Evolutionary conservation across 2,888 invertebrate species (phyloP).

Genomic region (Embidobia sp.): DNA sequence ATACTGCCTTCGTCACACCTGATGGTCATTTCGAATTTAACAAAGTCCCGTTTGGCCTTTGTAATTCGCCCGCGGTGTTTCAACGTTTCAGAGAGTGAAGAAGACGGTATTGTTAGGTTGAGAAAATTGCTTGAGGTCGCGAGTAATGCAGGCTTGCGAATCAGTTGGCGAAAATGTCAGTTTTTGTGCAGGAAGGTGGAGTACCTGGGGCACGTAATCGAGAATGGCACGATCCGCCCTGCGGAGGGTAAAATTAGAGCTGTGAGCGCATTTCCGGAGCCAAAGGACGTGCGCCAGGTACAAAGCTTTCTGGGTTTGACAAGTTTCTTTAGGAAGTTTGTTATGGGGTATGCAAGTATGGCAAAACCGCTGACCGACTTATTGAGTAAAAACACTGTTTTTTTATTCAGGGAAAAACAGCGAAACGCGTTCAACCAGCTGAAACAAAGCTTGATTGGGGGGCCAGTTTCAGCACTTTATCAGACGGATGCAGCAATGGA

Average conservation of each 20-base stretch:
- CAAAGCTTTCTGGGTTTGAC: constrained; percentile 23
- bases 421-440: too few relatives aligned
- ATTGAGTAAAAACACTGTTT: neutral
- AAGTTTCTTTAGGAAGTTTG: constrained; percentile 5
- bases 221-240: too few relatives aligned
- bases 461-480: neutral
- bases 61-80: constrained; percentile 52
- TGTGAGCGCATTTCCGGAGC: constrained; percentile 40
- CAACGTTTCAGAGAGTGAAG: constrained; percentile 43
- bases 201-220: constrained; percentile 60
- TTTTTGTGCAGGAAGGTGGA: constrained; percentile 61
- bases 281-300: neutral
- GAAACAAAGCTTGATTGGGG: neutral
- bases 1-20: constrained; percentile 68
- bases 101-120: constrained; percentile 15
- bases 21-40: constrained; percentile 22
- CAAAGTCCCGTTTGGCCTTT: constrained; percentile 8
- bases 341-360: neutral
- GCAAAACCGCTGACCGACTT: constrained; percentile 23
- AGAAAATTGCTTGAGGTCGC: constrained; percentile 58
- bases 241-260: too few relatives aligned
- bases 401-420: too few relatives aligned
- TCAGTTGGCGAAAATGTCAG: constrained; percentile 67
- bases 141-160: constrained; percentile 53
- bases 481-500: neutral